A percentile compares a stretch with the other conserved stretches of the same genome.
These are phyloP conservation scores for Drosophila lacertosa DNA, from an alignment of 1,140 invertebrate genomes.

Conservation along the genomic window DNA sequence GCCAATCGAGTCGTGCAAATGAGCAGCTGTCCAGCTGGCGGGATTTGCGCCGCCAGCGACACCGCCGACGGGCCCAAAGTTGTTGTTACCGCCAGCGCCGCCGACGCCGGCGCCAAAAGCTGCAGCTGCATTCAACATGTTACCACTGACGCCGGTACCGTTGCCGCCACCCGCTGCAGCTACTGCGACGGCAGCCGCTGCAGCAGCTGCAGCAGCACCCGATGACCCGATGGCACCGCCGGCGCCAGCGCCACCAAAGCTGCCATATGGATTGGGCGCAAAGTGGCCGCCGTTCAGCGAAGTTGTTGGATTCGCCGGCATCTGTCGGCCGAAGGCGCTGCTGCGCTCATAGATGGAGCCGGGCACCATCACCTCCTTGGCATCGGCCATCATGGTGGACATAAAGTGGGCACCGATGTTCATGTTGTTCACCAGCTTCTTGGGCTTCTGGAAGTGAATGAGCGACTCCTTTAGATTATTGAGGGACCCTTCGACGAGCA, in stretches of 20 bases:
- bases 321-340: conserved; percentile 84
- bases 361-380: conserved; percentile 94
- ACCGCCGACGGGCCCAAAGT: background rate
- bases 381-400: conserved; percentile 97
- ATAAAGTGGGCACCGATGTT: conserved; percentile 99
- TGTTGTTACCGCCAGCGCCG: conserved; percentile 3
- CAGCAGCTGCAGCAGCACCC: background rate
- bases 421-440: conserved; percentile 95
- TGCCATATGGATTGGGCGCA: background rate
- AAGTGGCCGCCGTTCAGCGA: conserved; percentile 74
- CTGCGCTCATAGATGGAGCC: conserved; percentile 90
- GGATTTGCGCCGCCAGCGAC: background rate
- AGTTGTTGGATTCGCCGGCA: conserved; percentile 71
- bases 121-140: conserved; percentile 20
- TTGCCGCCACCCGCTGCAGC: conserved; percentile 49
- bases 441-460: conserved; percentile 98
- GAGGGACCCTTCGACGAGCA: conserved; percentile 98
- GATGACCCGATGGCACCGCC: too few species aligned
- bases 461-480: conserved; percentile 98
- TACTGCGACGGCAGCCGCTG: conserved; percentile 60
- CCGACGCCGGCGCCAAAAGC: conserved; percentile 7
- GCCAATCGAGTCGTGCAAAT: conserved; percentile 93
- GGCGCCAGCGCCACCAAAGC: conserved; percentile 4
- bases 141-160: conserved; percentile 4
- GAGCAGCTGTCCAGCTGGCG: conserved; percentile 44